Conservation (phyloP, 2,797 vertebrate species). For the Eptatretus atami region DNA sequence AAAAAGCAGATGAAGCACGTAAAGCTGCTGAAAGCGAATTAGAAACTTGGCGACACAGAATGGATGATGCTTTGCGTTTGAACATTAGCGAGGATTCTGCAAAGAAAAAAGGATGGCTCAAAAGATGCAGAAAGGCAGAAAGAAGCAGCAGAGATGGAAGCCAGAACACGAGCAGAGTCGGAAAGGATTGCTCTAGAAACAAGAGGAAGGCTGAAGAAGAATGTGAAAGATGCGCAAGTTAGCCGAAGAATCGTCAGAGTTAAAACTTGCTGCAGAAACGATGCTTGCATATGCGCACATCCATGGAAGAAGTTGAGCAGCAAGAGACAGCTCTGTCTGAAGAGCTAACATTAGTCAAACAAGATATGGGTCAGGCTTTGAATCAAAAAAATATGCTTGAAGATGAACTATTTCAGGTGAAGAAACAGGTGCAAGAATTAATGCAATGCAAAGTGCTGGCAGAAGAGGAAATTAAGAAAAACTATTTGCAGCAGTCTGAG, state of each 20-base stretch:
- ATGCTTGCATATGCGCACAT: conserved; percentile 53
- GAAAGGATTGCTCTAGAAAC: conserved; percentile 63
- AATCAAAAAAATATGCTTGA: conserved; percentile 49
- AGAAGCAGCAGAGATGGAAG: conserved; percentile 61
- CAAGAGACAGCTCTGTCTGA: conserved; percentile 72
- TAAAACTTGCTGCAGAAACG: conserved; percentile 54
- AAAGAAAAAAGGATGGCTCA: conserved; percentile 56
- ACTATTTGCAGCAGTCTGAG: conserved; percentile 28
- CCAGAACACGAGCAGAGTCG: conserved; percentile 46
- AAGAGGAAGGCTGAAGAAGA: conserved; percentile 74
- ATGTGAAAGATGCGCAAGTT: conserved; percentile 52
- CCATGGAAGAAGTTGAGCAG: conserved; percentile 64
- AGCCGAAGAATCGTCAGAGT: conserved; percentile 50
- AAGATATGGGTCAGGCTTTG: conserved; percentile 34
- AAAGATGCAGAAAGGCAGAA: conserved; percentile 82
- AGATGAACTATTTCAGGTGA: conserved; percentile 54
- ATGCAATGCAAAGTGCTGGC: conserved; percentile 36
- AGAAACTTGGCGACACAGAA: conserved; percentile 77
- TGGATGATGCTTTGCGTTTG: conserved; percentile 60
- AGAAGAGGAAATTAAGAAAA: conserved; percentile 41
- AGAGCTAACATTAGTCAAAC: conserved; percentile 59
- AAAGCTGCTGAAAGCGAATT: conserved; percentile 63
- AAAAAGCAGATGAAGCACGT: conserved; percentile 32
- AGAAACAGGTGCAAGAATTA: conserved; percentile 64
- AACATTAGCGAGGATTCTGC: conserved; percentile 91